These are phyloP conservation scores for Galendromus occidentalis DNA, from an alignment of 1,140 invertebrate genomes.

Conservation along the genomic window DNA sequence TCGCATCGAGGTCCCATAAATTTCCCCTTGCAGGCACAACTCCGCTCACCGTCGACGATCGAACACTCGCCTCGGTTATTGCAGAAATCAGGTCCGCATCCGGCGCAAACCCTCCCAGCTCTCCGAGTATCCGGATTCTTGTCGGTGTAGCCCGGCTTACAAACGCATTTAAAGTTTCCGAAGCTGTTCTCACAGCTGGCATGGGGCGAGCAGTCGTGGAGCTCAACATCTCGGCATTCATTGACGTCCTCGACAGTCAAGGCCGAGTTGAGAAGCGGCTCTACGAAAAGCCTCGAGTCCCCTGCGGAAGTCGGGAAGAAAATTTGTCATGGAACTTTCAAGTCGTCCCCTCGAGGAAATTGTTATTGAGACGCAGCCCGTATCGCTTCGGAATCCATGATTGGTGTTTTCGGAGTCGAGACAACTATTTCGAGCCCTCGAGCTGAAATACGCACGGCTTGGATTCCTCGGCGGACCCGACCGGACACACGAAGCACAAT, in stretches of 20 bases:
- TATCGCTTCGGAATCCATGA: not conserved
- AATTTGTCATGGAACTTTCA: too few relatives aligned
- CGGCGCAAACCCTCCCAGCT: conserved; percentile 47
- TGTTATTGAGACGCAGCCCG: not conserved
- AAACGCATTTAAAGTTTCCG: conserved; percentile 68
- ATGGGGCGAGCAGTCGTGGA: conserved; percentile 73
- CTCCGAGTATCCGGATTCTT: conserved; percentile 37
- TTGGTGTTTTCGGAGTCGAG: conserved; percentile 23
- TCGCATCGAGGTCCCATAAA: conserved; percentile 72
- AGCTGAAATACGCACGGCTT: too few relatives aligned
- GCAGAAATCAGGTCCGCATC: conserved; percentile 11
- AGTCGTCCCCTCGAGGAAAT: too few relatives aligned
- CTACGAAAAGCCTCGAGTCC: not conserved
- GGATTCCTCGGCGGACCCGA: too few relatives aligned
- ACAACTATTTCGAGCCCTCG: too few relatives aligned
- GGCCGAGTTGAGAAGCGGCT: not conserved
- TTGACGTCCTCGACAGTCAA: conserved; percentile 44
- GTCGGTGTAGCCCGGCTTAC: conserved; percentile 46
- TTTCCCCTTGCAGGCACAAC: conserved; percentile 57
- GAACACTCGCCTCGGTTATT: conserved; percentile 46
- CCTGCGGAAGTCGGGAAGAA: not conserved
- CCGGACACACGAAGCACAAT: too few relatives aligned
- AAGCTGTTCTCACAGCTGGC: conserved; percentile 67
- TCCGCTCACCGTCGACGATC: conserved; percentile 47
- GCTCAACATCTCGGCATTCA: conserved; percentile 57